Base-by-base conservation (phyloP, 2,113 vertebrate genomes). In the Cichladusa arquata region DNA sequence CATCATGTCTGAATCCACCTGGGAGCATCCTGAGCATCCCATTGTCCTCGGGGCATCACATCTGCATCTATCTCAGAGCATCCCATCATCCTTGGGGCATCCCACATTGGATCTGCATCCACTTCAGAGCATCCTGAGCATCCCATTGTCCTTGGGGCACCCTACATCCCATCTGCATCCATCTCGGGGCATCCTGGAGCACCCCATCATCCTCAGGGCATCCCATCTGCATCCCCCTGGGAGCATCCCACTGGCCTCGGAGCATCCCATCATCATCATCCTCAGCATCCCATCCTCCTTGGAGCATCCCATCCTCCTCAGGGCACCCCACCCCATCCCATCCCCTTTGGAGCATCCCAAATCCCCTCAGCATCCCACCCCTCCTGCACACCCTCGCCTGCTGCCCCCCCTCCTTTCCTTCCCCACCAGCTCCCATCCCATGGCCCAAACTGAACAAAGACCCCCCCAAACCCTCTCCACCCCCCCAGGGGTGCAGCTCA, bases 371-470 rank as follows among this genome's bases (percentile, higher is more conserved):
- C 2, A 0, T 10, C 53, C 77, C 5, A 3, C 36, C 36, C 36
- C 36, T 36, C 36, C 36, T 36, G 36, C 50, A 8, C 42, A 19
- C 20, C 60, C 53, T n/a, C 6, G 22, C 29, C 28, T 8, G 4
- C 26, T 33, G 31, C 9, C 33, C 15, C 40, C 47, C 19, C 44
- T 47, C 9, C 29, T 26, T 7, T 23, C 17, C 19, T 3, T 51
- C 25, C 19, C 77, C 65, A 14, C 34, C 62, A 69, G 8, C 66
- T 44, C 36, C 81, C 76, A 40, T 6, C 47, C 65, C 34, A 3
- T 1, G 29, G 11, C 51, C 62, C 0, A 0, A 56, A 53, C 0
- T 0, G 19, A 9, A 33, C 54, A 53, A 72, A 54, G 24, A 11
- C 36, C 36, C 8, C 73, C 12, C 3, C 25, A 51, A 50, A 10